Percentiles rank a stretch among this genome's conserved stretches.
These are phyloP conservation scores for Numenius arquata DNA, from an alignment of 2,113 vertebrate genomes.

Conservation along the genomic window DNA sequence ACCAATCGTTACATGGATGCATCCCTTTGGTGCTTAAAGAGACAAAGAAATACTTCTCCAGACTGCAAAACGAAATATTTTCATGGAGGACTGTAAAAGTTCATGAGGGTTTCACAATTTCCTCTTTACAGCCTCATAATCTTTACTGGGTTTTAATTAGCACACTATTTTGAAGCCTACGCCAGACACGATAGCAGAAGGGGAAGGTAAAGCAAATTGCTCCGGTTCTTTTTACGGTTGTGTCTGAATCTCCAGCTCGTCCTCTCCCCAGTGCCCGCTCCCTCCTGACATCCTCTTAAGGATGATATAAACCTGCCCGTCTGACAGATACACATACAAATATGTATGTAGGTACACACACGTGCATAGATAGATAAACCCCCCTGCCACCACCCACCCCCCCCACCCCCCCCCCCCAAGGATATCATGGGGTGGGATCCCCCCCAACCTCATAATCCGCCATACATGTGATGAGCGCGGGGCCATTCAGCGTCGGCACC, in stretches of 20 bases:
- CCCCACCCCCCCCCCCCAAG: too few relatives aligned
- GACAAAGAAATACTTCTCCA: slow-evolving; percentile 19
- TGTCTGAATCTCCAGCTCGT: fast-evolving
- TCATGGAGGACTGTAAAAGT: slow-evolving; percentile 1
- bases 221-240: neutral
- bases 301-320: neutral
- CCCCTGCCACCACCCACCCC: too few relatives aligned
- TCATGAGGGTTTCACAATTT: neutral
- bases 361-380: fast-evolving
- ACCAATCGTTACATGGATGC: neutral
- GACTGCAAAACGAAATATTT: neutral
- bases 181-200: neutral
- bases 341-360: neutral
- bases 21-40: neutral
- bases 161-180: neutral
- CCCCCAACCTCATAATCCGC: neutral
- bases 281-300: neutral
- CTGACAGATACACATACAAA: neutral
- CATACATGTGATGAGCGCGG: neutral
- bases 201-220: neutral
- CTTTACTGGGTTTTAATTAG: slow-evolving; percentile 29
- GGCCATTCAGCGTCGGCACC: neutral
- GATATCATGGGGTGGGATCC: neutral
- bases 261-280: neutral
- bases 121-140: slow-evolving; percentile 26